These are phyloP conservation scores for Asobara japonica DNA, from an alignment of 1,140 invertebrate species.

Conservation along the genomic window DNA sequence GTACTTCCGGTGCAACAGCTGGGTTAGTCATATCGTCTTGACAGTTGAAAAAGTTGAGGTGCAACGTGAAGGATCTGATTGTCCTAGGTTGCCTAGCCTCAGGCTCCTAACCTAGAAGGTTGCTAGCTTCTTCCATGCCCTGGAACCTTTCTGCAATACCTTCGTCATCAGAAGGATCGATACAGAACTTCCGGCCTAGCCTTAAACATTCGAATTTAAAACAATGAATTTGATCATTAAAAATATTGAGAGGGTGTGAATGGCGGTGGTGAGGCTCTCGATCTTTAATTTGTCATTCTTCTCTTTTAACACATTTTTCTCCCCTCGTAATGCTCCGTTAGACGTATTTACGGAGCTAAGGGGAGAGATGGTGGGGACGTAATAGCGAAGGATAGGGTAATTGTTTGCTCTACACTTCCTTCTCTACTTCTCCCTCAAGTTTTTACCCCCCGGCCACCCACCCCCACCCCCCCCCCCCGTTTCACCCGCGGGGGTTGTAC, in stretches of 20 bases:
- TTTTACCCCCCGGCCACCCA: constrained; percentile 46
- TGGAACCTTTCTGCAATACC: no score
- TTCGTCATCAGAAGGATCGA: no score
- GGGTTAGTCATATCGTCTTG: no score
- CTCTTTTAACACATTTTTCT: constrained; percentile 6
- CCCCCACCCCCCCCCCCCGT: constrained; percentile 53
- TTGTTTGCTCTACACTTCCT: constrained; percentile 42
- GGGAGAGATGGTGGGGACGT: constrained; percentile 31
- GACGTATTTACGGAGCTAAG: constrained; percentile 18
- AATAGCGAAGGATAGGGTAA: constrained; percentile 43
- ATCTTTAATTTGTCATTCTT: constrained; percentile 2
- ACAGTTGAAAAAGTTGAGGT: no score
- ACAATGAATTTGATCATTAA: background rate
- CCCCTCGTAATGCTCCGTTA: constrained; percentile 15
- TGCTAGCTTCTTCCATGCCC: no score
- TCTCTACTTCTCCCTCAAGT: constrained; percentile 43
- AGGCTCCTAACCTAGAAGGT: no score
- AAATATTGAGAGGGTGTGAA: background rate
- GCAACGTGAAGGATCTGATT: no score
- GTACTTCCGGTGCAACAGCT: no score
- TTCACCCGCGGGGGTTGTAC: constrained; percentile 23
- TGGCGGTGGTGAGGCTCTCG: background rate
- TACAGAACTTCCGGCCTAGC: no score
- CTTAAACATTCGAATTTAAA: no score
- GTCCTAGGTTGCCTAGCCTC: no score